phyloP scores from a whole-genome alignment of 2,113 vertebrate species.

The Brachirus orientalis region DNA sequence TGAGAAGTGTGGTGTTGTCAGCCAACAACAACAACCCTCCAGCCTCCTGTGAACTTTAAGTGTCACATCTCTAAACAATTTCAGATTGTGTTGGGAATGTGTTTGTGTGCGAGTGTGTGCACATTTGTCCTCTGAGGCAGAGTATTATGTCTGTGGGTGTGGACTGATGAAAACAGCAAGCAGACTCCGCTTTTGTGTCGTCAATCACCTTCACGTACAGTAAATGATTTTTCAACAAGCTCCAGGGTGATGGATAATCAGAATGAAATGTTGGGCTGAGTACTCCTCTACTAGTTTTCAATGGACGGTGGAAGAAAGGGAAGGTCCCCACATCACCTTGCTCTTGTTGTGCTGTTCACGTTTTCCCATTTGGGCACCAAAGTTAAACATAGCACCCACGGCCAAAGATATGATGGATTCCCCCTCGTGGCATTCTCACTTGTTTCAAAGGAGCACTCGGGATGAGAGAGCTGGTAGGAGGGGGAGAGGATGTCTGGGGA shows the following conservation, averaged over 20 bases:
- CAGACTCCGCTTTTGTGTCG: constrained; percentile 58
- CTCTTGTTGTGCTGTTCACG: constrained; percentile 67
- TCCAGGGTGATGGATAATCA: constrained; percentile 75
- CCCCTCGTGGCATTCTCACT: constrained; percentile 62
- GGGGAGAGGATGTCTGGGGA: constrained; percentile 49
- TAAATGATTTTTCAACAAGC: constrained; percentile 80
- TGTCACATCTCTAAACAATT: constrained; percentile 69
- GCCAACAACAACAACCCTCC: constrained; percentile 50
- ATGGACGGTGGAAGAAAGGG: constrained; percentile 31
- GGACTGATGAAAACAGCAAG: constrained; percentile 64
- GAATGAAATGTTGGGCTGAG: constrained; percentile 49
- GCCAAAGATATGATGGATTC: constrained; percentile 75
- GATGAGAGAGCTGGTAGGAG: constrained; percentile 34
- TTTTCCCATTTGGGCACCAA: constrained; percentile 71
- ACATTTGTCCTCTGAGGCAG: constrained; percentile 58
- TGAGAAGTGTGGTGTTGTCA: constrained; percentile 59
- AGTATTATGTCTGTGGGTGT: constrained; percentile 62
- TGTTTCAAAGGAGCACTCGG: constrained; percentile 68
- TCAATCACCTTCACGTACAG: constrained; percentile 75
- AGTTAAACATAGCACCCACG: constrained; percentile 66
- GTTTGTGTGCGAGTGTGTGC: constrained; percentile 37
- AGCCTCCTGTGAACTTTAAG: constrained; percentile 72
- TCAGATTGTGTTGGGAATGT: constrained; percentile 40
- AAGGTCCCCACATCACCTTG: constrained; percentile 36
- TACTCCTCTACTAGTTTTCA: constrained; percentile 43